Evolutionary conservation across 2,797 vertebrate species (phyloP).

Genomic region (Chiroxiphia lanceolata): DNA sequence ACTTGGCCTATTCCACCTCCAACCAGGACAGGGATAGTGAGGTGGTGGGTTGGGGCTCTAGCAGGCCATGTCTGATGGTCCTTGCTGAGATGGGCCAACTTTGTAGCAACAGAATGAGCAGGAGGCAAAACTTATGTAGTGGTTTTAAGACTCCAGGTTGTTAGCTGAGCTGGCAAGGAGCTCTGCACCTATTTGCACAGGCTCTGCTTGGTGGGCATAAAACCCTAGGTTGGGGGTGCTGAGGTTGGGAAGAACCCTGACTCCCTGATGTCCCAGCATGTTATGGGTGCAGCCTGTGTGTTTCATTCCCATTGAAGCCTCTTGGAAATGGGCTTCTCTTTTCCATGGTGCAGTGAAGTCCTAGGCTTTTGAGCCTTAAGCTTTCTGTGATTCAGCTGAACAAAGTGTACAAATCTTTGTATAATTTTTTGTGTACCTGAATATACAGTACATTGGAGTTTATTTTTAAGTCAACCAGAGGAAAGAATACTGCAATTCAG

Average conservation of each 20-base stretch:
- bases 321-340: neutral
- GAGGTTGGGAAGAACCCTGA: neutral
- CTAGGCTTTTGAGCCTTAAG: neutral
- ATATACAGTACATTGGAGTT: neutral
- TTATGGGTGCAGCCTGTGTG: rapidly evolving
- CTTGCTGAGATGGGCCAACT: neutral
- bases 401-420: neutral
- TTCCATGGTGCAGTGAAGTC: neutral
- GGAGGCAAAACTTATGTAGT: neutral
- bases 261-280: neutral
- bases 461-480: neutral
- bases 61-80: neutral
- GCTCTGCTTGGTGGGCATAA: neutral
- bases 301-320: neutral
- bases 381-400: neutral
- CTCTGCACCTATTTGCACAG: neutral
- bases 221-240: rapidly evolving
- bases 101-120: neutral
- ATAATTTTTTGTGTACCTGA: neutral
- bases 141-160: neutral
- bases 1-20: neutral
- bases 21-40: neutral
- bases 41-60: neutral
- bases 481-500: neutral
- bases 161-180: neutral